Base-by-base conservation (phyloP, 2,113 vertebrate species). In the Urocolius indicus region DNA sequence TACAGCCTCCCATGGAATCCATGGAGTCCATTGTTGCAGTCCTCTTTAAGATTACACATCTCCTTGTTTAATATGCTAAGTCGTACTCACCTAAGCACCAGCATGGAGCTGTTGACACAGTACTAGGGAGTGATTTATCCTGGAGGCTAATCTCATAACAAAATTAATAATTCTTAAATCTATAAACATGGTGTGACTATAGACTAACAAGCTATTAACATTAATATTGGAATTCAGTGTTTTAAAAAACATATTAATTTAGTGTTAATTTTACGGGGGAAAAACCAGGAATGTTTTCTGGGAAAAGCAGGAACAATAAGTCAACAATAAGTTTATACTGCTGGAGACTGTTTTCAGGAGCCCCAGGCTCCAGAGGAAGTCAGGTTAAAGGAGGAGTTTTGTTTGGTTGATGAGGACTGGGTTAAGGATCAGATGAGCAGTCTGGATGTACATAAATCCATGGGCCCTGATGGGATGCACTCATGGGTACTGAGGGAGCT, bases 121-220 rank as follows among this genome's bases (percentile, higher is more conserved):
- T 74, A 8, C 46, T 71, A 51, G 27, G 81, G 61, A 77, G 34
- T 23, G 36, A 69, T 79, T 91, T 85, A 83, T 91, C 85, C 88
- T 92, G 73, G 68, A 91, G 89, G 85, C 72, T 94, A 36, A 90
- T 78, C 80, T 85, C 83, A 41, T 84, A 95, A 26, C 6, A 30
- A 85, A 91, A 86, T 57, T 89, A 96, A 48, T 94, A 21, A 94
- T 89, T 97, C 90, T 36, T n/a, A 92, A 95, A 92, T 85, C 95
- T 96, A 72, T 84, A 95, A 97, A 95, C 97, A 83, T 86, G 65
- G 30, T 76, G 75, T 75, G 75, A 84, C 81, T 82, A 73, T 57
- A 90, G 89, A 84, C 67, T 94, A 96, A 87, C 86, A 92, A 58
- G 38, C 54, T 92, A 81, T 88, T 61, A 48, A 91, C 74, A 90